Evolutionary conservation across 1,140 invertebrate species (phyloP).

Genomic region (Bombus waltoni): DNA sequence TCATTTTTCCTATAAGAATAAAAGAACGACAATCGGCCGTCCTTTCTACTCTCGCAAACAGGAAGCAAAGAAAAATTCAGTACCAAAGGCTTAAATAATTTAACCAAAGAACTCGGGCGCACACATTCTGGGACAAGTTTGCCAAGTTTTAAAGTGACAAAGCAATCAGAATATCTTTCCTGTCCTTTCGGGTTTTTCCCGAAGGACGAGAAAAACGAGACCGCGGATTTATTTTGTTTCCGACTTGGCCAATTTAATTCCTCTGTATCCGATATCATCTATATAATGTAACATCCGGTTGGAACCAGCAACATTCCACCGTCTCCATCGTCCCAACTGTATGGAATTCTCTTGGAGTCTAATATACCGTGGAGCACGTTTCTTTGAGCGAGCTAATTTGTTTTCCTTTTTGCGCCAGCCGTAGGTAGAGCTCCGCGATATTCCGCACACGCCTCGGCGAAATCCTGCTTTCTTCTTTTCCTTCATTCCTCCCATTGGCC

Average conservation of each 20-base stretch:
- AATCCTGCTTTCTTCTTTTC: slow-evolving; percentile 40
- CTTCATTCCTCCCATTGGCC: background rate
- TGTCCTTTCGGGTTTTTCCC: no score
- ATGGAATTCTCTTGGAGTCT: slow-evolving; percentile 33
- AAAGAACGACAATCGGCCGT: no score
- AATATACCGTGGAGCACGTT: slow-evolving; percentile 51
- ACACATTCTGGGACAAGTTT: background rate
- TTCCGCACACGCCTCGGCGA: slow-evolving; percentile 37
- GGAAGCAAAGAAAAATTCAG: no score
- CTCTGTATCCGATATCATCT: slow-evolving; percentile 32
- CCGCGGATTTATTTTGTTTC: slow-evolving; percentile 25
- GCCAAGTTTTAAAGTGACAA: background rate
- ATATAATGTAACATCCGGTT: slow-evolving; percentile 38
- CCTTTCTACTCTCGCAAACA: no score
- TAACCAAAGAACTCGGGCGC: background rate
- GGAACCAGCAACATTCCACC: slow-evolving; percentile 14
- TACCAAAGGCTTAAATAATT: background rate
- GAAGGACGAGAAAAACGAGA: background rate
- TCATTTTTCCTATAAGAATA: no score
- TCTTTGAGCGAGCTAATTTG: slow-evolving; percentile 56
- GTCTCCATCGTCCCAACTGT: background rate
- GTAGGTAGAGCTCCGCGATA: slow-evolving; percentile 16
- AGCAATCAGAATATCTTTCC: slow-evolving; percentile 14
- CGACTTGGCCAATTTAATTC: slow-evolving; percentile 30
- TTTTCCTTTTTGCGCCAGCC: slow-evolving; percentile 46